Percentiles rank a stretch among this genome's conserved stretches.
phyloP scores from a whole-genome alignment of 2,888 invertebrate genomes.

The Dascillus cervinus region DNA sequence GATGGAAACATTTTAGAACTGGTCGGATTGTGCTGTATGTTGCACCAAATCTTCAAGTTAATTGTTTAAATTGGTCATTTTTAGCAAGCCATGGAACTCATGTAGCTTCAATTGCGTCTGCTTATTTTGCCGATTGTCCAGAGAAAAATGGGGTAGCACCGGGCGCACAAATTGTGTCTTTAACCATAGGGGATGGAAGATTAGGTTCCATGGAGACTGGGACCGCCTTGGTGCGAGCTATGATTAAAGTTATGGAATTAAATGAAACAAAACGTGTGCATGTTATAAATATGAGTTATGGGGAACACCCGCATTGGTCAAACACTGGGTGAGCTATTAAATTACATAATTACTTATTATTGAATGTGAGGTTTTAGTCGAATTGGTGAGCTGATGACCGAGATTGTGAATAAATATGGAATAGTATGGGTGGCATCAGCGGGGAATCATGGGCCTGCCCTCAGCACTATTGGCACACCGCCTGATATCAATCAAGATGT shows the following conservation, averaged over 20 bases:
- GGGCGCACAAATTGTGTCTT: conserved; percentile 87
- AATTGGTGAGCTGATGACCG: conserved; percentile 75
- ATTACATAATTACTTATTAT: neutral
- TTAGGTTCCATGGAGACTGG: conserved; percentile 96
- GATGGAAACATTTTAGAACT: conserved; percentile 87
- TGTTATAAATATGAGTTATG: conserved; percentile 97
- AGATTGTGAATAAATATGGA: conserved; percentile 85
- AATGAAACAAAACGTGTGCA: conserved; percentile 59
- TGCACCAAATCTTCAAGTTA: neutral
- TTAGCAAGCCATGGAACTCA: conserved; percentile 94
- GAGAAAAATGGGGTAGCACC: conserved; percentile 93
- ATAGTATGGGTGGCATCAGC: conserved; percentile 91
- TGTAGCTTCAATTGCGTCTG: conserved; percentile 93
- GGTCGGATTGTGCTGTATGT: conserved; percentile 89
- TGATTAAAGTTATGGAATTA: conserved; percentile 77
- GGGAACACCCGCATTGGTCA: conserved; percentile 90
- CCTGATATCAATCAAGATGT: conserved; percentile 76
- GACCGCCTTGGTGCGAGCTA: conserved; percentile 83
- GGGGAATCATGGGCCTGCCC: conserved; percentile 91
- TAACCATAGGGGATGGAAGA: conserved; percentile 90
- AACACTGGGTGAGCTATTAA: conserved; percentile 67
- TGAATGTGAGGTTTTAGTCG: conserved; percentile 50
- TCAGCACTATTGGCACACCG: conserved; percentile 87
- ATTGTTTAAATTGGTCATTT: conserved; percentile 6
- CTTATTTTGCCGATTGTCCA: conserved; percentile 76